These are phyloP conservation scores for Drepanosiphum platanoidis DNA, from an alignment of 2,888 invertebrate genomes.

Conservation along the genomic window DNA sequence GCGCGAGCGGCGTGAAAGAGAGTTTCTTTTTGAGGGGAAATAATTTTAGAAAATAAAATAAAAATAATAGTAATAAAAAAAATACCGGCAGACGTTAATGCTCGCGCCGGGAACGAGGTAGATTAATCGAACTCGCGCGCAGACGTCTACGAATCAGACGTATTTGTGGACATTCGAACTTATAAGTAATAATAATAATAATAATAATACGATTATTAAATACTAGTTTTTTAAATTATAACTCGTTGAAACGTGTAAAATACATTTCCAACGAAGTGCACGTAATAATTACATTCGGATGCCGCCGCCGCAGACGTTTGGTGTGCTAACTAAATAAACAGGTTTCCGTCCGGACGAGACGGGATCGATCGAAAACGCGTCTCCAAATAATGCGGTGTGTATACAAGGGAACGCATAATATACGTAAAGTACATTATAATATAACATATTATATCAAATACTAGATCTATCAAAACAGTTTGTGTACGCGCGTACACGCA, in stretches of 20 bases:
- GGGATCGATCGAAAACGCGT: not conserved
- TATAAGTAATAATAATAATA: slow-evolving; percentile 4
- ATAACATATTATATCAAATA: not conserved
- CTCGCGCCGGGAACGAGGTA: not conserved
- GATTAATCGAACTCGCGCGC: not conserved
- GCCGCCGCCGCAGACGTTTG: not conserved
- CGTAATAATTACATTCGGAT: not conserved
- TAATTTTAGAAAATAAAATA: not conserved
- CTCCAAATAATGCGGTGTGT: not conserved
- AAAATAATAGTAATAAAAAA: not conserved
- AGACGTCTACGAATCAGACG: not conserved
- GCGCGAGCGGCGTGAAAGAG: not conserved
- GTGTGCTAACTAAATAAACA: not conserved
- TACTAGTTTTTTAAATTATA: slow-evolving; percentile 41
- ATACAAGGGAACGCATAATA: not conserved
- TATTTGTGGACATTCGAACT: not conserved
- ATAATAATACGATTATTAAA: slow-evolving; percentile 44
- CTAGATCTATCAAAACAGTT: not conserved
- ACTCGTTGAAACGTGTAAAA: slow-evolving; percentile 41
- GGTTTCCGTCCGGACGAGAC: slow-evolving; percentile 15
- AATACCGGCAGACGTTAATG: not conserved
- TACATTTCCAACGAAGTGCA: slow-evolving; percentile 22
- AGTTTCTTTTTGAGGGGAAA: not conserved
- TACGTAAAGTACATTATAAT: not conserved
- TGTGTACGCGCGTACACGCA: not conserved